Evolutionary conservation across 2,888 invertebrate genomes (phyloP).

Genomic region (Macropis europaea): DNA sequence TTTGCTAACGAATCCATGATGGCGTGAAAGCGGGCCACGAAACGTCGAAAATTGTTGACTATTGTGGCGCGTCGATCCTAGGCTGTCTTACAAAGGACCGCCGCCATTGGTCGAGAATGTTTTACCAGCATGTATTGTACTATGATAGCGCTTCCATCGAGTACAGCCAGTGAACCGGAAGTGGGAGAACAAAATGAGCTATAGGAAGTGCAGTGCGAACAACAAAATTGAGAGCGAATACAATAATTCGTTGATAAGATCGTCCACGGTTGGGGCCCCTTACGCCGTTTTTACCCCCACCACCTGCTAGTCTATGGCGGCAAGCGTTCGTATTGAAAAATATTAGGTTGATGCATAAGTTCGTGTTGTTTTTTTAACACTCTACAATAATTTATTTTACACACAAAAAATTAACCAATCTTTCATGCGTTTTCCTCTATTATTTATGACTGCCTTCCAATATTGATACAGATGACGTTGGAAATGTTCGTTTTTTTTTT

Average conservation of each 20-base stretch:
- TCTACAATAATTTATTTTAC: not conserved
- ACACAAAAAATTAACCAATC: too few species aligned
- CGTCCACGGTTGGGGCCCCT: too few species aligned
- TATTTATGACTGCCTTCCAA: too few species aligned
- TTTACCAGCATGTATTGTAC: constrained; percentile 9
- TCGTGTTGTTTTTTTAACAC: too few species aligned
- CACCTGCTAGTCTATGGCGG: too few species aligned
- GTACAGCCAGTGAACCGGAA: constrained; percentile 38
- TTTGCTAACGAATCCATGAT: constrained; percentile 88
- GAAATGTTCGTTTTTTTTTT: too few species aligned
- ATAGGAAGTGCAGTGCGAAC: constrained; percentile 32
- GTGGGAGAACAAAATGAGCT: constrained; percentile 1
- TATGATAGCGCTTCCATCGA: constrained; percentile 34
- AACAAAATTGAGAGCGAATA: constrained; percentile 33
- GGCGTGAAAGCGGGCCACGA: constrained; percentile 46
- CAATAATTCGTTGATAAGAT: constrained; percentile 1
- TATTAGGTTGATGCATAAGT: too few species aligned
- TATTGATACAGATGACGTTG: too few species aligned
- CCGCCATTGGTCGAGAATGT: constrained; percentile 48
- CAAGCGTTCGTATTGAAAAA: too few species aligned
- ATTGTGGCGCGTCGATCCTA: constrained; percentile 47
- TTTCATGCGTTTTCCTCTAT: too few species aligned
- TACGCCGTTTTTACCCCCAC: too few species aligned
- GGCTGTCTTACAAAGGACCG: constrained; percentile 47
- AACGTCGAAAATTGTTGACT: constrained; percentile 42